A percentile compares a stretch with the other conserved stretches of the same genome.
Evolutionary conservation across 2,888 invertebrate species (phyloP).

Genomic region (Trissolcus brochymenae): DNA sequence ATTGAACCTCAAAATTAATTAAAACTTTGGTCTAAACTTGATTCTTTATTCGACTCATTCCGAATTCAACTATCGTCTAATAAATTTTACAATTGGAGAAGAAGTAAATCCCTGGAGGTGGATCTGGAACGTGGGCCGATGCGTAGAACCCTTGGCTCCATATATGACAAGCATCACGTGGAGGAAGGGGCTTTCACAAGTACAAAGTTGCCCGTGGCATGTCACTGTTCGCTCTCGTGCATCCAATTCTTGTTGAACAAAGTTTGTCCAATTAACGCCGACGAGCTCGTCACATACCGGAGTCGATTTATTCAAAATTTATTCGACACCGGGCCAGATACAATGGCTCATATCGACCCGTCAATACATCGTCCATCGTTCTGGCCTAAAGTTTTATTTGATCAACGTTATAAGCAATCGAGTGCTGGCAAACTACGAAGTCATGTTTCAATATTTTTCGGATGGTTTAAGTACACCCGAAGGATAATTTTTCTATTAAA

Average conservation of each 20-base stretch:
- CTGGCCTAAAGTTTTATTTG: not conserved
- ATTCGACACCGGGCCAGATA: constrained; percentile 15
- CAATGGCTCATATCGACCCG: constrained; percentile 9
- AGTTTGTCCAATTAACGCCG: constrained; percentile 37
- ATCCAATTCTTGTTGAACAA: constrained; percentile 34
- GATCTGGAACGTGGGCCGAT: constrained; percentile 18
- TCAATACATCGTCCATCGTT: not conserved
- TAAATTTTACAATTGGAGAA: constrained; percentile 10
- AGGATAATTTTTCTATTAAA: too few species aligned
- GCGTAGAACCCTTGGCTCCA: constrained; percentile 66
- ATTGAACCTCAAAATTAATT: too few species aligned
- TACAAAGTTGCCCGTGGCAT: constrained; percentile 69
- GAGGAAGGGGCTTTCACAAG: constrained; percentile 67
- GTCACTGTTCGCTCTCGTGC: constrained; percentile 30
- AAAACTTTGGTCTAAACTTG: not conserved
- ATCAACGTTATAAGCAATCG: not conserved
- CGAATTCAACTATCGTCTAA: not conserved
- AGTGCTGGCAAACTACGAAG: too few species aligned
- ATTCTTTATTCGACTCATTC: not conserved
- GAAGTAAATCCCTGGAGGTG: constrained; percentile 2
- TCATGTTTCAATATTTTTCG: too few species aligned
- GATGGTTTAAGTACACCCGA: too few species aligned
- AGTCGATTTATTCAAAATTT: constrained; percentile 29
- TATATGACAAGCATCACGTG: constrained; percentile 70
- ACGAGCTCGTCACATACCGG: constrained; percentile 26